Evolutionary conservation across 2,113 vertebrate genomes (phyloP), one percentile per base, ranked within the genome.

Genomic region (Bufo bufo): DNA sequence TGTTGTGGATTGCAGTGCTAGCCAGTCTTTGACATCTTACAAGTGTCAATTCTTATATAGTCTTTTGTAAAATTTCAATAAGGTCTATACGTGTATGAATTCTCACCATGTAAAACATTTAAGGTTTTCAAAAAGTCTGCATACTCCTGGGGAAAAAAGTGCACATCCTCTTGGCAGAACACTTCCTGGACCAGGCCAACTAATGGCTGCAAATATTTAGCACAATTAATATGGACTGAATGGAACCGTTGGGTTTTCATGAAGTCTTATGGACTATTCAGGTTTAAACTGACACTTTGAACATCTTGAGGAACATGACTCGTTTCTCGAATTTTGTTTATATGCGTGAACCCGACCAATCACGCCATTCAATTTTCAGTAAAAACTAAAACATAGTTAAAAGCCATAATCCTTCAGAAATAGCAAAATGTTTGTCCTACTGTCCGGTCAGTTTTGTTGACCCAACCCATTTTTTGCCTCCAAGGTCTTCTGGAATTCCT

Each of bases 1-100:
- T 49, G 87, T 89, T 78, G 82, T 63, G 75, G 59, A 84, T 84
- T 83, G 82, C 82, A 84, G 87, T 84, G 87, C 87, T 84, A 84
- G 87, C 87, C 82, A 47, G 82, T 66, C 74, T 77, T 77, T 83
- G 19, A 83, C 66, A 43, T 75, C 61, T 49, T 61, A 88, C 78
- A 23, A 65, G 71, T 77, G n/a, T 84, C 69, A 33, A 23, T 43
- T 74, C 33, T 43, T 6, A 61, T n/a, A 66, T n/a, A 17, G 74
- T 86, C 72, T 66, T 61, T 79, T 45, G 61, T 14, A 19, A 69
- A 71, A 23, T 50, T 52, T 52, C 43, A 74, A 23, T 63, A 13
- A 47, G 45, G 58, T 80, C n/a, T 45, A 58, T 78, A 87, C 10
- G 9, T n/a, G 50, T 19, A 66, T 78, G 52, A 10, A 9, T 72